Percentiles rank a stretch among this genome's conserved stretches.
Evolutionary conservation across 2,888 invertebrate species (phyloP).

Genomic region (Calameuta pallipes): DNA sequence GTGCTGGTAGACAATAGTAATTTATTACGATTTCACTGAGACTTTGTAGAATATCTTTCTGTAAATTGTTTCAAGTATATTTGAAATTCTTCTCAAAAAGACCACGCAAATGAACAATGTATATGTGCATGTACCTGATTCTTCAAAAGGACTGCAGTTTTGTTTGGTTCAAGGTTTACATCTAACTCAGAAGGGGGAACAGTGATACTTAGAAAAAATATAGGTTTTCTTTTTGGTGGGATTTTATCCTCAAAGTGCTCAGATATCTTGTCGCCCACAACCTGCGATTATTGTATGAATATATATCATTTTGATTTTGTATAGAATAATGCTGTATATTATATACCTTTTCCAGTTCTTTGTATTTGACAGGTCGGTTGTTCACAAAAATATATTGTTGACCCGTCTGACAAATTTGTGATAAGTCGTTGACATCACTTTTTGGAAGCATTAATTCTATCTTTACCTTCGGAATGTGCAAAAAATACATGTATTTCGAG

Average conservation of each 20-base stretch:
- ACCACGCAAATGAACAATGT: neutral
- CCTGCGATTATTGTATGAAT: constrained; percentile 52
- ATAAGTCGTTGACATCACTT: constrained; percentile 42
- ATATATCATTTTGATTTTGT: constrained; percentile 1
- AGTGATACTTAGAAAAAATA: constrained; percentile 65
- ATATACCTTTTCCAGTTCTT: constrained; percentile 70
- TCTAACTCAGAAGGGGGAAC: constrained; percentile 67
- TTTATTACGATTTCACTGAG: constrained; percentile 44
- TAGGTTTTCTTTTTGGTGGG: constrained; percentile 62
- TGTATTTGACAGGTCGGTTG: constrained; percentile 68
- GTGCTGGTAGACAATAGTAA: constrained; percentile 49
- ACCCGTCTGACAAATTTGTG: constrained; percentile 40
- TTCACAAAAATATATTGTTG: constrained; percentile 68
- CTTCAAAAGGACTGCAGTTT: constrained; percentile 69
- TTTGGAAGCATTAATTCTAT: constrained; percentile 57
- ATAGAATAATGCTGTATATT: constrained; percentile 9
- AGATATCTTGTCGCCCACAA: constrained; percentile 62
- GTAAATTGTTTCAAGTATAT: constrained; percentile 10
- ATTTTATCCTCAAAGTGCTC: constrained; percentile 59
- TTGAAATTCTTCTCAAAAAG: neutral
- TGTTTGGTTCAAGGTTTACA: constrained; percentile 74
- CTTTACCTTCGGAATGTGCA: constrained; percentile 32
- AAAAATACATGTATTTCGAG: neutral
- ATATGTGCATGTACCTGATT: constrained; percentile 62
- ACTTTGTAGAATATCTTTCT: constrained; percentile 43